Conservation (phyloP, 1,140 invertebrate species). For the Cepaea nemoralis region DNA sequence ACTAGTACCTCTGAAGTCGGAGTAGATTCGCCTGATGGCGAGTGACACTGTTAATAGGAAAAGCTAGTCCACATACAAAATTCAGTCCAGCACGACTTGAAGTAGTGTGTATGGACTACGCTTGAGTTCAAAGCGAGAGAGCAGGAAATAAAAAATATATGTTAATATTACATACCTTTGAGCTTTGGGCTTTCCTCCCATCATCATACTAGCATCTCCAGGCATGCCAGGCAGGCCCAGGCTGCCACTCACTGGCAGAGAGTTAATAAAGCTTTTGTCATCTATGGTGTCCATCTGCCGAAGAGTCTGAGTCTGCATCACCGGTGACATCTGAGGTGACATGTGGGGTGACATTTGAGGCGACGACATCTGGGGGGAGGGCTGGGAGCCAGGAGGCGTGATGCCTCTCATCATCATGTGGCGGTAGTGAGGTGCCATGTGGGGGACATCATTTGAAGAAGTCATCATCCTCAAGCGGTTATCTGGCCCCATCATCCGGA, state of each 20-base stretch:
- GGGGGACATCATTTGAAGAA: neutral
- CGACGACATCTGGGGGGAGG: conserved; percentile 32
- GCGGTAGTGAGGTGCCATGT: conserved; percentile 34
- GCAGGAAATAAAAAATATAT: too few species aligned
- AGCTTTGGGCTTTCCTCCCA: conserved; percentile 35
- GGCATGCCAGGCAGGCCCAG: conserved; percentile 20
- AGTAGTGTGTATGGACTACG: too few species aligned
- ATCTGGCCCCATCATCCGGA: conserved; percentile 34
- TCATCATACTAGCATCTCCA: conserved; percentile 16
- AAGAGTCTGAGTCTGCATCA: conserved; percentile 34
- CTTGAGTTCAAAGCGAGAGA: too few species aligned
- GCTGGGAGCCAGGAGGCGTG: conserved; percentile 12
- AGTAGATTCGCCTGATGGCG: too few species aligned
- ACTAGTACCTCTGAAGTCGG: too few species aligned
- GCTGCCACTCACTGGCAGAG: neutral
- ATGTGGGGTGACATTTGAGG: conserved; percentile 38
- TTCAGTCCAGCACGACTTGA: too few species aligned
- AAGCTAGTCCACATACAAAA: too few species aligned
- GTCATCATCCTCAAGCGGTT: conserved; percentile 40
- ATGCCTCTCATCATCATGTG: conserved; percentile 41
- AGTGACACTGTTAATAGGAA: too few species aligned
- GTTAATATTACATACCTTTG: neutral
- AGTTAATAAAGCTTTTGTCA: conserved; percentile 31
- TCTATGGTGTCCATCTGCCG: conserved; percentile 31
- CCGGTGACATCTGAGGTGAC: conserved; percentile 40